These are phyloP conservation scores for Sitophilus oryzae DNA, from an alignment of 1,140 invertebrate species.

Conservation along the genomic window DNA sequence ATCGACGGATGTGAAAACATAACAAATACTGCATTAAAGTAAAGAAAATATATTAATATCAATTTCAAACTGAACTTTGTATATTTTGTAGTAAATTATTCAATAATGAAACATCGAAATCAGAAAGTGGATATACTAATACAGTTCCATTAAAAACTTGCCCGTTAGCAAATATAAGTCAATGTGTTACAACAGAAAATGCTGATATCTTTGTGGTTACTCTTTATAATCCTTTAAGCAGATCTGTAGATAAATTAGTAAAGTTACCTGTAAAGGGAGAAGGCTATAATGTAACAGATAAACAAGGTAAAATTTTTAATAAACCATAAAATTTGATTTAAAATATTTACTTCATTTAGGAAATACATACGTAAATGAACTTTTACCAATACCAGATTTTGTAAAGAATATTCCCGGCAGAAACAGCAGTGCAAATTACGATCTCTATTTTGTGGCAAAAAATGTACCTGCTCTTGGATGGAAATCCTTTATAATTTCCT, in stretches of 20 bases:
- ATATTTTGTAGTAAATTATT: conserved; percentile 24
- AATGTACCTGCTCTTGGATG: conserved; percentile 62
- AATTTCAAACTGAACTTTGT: too few relatives aligned
- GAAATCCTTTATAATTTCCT: conserved; percentile 53
- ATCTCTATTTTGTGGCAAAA: conserved; percentile 60
- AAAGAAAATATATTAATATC: too few relatives aligned
- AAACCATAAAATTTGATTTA: background rate
- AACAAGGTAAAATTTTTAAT: conserved; percentile 45
- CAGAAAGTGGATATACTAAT: background rate
- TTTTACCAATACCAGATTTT: conserved; percentile 55
- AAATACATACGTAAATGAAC: conserved; percentile 50
- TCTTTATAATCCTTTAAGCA: conserved; percentile 76
- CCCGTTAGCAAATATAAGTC: conserved; percentile 53
- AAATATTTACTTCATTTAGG: too few relatives aligned
- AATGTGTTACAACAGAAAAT: conserved; percentile 58
- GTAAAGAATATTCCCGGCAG: conserved; percentile 60
- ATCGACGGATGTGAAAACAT: conserved; percentile 51
- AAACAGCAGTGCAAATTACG: conserved; percentile 52
- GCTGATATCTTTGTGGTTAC: conserved; percentile 59
- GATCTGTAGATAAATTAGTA: conserved; percentile 57
- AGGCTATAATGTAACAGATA: conserved; percentile 60
- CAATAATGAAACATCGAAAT: background rate
- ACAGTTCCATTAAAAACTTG: conserved; percentile 24
- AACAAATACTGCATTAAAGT: conserved; percentile 39
- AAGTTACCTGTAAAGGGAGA: conserved; percentile 61